These are phyloP conservation scores for Zygaena filipendulae DNA, from an alignment of 2,888 invertebrate genomes.

Conservation along the genomic window DNA sequence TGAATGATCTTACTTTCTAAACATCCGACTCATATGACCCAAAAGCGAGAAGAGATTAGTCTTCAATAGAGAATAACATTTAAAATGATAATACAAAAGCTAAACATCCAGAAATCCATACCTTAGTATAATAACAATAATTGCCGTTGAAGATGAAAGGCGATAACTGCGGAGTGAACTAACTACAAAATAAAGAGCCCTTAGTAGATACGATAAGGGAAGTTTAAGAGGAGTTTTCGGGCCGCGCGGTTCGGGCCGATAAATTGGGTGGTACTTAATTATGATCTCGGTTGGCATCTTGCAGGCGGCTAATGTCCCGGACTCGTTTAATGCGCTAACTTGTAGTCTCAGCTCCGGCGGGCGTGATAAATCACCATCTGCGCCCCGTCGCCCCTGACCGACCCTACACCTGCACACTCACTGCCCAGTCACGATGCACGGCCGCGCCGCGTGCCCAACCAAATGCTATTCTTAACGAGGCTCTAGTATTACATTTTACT, in stretches of 20 bases:
- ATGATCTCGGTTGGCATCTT: conserved; percentile 69
- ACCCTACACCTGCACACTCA: conserved; percentile 17
- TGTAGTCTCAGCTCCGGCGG: conserved; percentile 60
- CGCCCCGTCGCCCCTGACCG: conserved; percentile 32
- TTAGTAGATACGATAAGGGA: conserved; percentile 63
- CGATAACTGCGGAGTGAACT: conserved; percentile 49
- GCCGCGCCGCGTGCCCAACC: background rate
- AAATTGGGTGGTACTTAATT: conserved; percentile 69
- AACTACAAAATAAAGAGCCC: conserved; percentile 66
- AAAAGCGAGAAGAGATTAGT: no score
- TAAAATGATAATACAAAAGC: no score
- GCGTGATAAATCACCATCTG: conserved; percentile 65
- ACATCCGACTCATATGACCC: no score
- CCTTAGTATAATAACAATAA: no score
- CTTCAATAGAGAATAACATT: no score
- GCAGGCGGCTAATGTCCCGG: conserved; percentile 66
- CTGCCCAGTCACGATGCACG: conserved; percentile 1
- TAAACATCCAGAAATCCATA: no score
- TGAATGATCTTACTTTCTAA: conserved; percentile 29
- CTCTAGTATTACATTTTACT: no score
- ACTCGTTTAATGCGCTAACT: conserved; percentile 68
- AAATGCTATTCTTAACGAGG: no score
- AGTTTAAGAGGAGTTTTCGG: conserved; percentile 61
- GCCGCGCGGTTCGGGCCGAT: conserved; percentile 62
- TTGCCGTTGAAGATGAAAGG: conserved; percentile 46